Conservation (phyloP, 53 echinoderm and acorn worm genomes). For the Luidia sarsii region DNA sequence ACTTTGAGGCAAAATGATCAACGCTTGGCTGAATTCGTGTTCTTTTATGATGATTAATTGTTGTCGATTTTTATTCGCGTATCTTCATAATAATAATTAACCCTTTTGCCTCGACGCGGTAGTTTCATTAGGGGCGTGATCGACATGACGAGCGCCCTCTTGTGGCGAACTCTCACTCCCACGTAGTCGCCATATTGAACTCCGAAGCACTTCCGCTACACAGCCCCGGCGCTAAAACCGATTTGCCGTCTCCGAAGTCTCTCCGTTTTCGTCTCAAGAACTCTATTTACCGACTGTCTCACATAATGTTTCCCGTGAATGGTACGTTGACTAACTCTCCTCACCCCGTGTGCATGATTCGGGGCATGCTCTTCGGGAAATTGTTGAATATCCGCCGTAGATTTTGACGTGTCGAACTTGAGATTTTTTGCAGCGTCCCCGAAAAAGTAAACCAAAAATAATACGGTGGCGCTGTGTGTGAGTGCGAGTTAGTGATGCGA, state of each 20-base stretch:
- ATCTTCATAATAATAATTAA: too few relatives aligned
- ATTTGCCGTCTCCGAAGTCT: too few relatives aligned
- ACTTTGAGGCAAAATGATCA: too few relatives aligned
- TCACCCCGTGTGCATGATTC: background rate
- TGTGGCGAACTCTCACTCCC: background rate
- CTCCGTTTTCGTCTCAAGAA: background rate
- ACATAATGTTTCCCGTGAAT: slow-evolving; percentile 34
- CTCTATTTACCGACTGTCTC: slow-evolving; percentile 12
- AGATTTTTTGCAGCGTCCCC: background rate
- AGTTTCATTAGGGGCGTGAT: background rate
- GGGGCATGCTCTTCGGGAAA: background rate
- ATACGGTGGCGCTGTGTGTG: too few relatives aligned
- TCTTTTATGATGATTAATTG: too few relatives aligned
- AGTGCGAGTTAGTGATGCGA: too few relatives aligned
- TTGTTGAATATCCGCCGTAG: background rate
- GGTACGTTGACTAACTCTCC: slow-evolving; percentile 22
- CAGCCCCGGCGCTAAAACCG: too few relatives aligned
- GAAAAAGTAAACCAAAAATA: too few relatives aligned
- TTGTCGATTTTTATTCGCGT: too few relatives aligned
- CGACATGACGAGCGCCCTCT: slow-evolving; percentile 32
- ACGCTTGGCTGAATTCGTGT: too few relatives aligned
- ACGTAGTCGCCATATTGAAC: slow-evolving; percentile 31
- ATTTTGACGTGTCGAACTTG: background rate
- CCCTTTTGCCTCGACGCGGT: background rate
- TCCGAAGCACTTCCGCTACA: slow-evolving; percentile 46